Base-by-base conservation (phyloP, 2,113 vertebrate genomes). In the Rhadina sibilatrix region DNA sequence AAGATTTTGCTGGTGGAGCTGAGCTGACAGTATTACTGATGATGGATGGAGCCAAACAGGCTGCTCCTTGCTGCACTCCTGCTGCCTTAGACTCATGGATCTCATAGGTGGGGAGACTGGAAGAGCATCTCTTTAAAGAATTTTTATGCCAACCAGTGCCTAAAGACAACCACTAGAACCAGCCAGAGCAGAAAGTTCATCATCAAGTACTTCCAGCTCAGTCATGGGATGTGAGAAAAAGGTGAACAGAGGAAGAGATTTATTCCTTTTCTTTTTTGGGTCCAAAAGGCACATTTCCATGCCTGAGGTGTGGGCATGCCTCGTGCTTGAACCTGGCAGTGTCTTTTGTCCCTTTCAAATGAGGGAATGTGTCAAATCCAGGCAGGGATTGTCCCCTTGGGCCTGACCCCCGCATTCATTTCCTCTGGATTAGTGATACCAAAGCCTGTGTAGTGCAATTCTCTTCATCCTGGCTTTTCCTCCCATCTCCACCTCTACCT, bases 1-100 rank as follows among this genome's bases (percentile, higher is more conserved):
- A 96, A 96, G 86, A 66, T 90, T 91, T 76, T 93, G 81, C 93
- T 69, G 65, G 23, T 91, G 89, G 82, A 95, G 94, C 60, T 89
- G 83, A 97, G 83, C 86, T 96, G 90, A 82, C 84, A 81, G 71
- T 83, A 95, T 59, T 88, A 71, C 85, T 96, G 84, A 35, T 93
- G 93, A 94, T 93, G 81, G 94, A 95, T 92, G 90, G 90, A 89
- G 94, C 49, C 68, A 66, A 94, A 42, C 80, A 82, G 90, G 50
- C 66, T 33, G 52, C 57, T 88, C 11, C 50, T 27, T 53, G 83
- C 86, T 87, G 46, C 75, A 11, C 69, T 69, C 66, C 49, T 90
- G 75, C 75, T 69, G 83, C 14, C 50, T 16, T n/a, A 78, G 54
- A 18, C 88, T 54, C 23, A 0, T n/a, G 71, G 54, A 7, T 30